A percentile compares a stretch with the other conserved stretches of the same genome.
phyloP scores from a whole-genome alignment of 2,888 invertebrate species.

The Autographa gamma region DNA sequence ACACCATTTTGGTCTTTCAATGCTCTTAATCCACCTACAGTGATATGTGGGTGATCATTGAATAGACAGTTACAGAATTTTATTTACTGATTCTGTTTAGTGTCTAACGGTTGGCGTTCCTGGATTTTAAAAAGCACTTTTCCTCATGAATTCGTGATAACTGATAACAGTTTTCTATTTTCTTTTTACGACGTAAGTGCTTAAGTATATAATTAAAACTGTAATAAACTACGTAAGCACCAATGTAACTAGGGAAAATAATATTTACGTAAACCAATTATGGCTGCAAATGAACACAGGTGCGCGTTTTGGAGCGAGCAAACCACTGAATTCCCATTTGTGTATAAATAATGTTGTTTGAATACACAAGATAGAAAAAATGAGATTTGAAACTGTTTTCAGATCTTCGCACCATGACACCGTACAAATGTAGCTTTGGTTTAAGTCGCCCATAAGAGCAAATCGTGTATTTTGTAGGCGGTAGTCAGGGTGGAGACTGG shows the following conservation, averaged over 20 bases:
- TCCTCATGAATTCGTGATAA: not conserved
- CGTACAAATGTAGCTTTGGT: not conserved
- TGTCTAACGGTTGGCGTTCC: not conserved
- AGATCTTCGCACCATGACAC: not conserved
- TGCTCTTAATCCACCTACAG: not conserved
- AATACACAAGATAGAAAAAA: not conserved
- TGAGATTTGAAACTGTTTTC: not conserved
- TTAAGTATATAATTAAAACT: not conserved
- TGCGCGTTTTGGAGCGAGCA: not conserved
- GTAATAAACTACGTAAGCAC: not conserved
- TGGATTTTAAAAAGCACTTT: not conserved
- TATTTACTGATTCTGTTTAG: too few relatives aligned
- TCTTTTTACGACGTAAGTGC: not conserved
- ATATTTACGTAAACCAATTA: constrained; percentile 4
- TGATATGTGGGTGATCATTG: not conserved
- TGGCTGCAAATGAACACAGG: not conserved
- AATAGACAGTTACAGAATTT: not conserved
- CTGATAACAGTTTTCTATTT: not conserved
- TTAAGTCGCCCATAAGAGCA: not conserved
- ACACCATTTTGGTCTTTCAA: not conserved
- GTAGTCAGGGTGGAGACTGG: not conserved
- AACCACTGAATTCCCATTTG: not conserved
- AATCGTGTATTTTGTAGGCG: not conserved
- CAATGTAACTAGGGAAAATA: constrained; percentile 1
- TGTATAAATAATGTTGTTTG: not conserved